Evolutionary conservation across 2,888 invertebrate species (phyloP).

Genomic region (Hipparchia sbordonii): DNA sequence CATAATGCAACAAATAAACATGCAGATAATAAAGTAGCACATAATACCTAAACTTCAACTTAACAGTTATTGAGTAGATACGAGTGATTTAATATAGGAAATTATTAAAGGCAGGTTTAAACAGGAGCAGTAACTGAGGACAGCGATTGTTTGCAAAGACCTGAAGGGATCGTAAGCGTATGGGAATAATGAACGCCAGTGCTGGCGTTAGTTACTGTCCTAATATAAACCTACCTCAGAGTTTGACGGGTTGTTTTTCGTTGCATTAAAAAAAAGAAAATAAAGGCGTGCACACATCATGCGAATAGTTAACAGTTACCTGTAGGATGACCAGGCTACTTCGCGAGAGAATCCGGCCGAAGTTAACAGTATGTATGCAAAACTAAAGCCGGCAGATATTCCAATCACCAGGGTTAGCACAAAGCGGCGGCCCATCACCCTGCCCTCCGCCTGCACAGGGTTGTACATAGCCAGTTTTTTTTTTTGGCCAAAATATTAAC

Average conservation of each 20-base stretch:
- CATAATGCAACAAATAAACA: not conserved
- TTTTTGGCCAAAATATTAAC: not conserved
- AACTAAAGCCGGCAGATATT: constrained; percentile 89
- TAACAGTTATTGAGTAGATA: not conserved
- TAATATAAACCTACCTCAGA: too few species aligned
- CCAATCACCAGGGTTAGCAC: constrained; percentile 88
- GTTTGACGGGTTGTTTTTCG: not conserved
- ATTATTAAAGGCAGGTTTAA: too few species aligned
- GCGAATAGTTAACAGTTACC: constrained; percentile 62
- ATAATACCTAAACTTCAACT: not conserved
- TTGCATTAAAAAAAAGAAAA: not conserved
- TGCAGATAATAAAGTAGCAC: not conserved
- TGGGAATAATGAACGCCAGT: too few species aligned
- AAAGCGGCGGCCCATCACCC: constrained; percentile 86
- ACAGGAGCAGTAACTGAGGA: too few species aligned
- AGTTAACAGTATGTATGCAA: constrained; percentile 87
- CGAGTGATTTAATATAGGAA: not conserved
- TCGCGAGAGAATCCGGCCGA: constrained; percentile 79
- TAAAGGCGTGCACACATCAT: not conserved
- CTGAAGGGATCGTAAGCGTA: too few species aligned
- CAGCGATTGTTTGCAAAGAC: too few species aligned
- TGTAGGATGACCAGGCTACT: constrained; percentile 70
- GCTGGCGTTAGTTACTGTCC: too few species aligned
- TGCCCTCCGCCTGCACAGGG: constrained; percentile 71
- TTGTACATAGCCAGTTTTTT: constrained; percentile 40